phyloP scores from a whole-genome alignment of 2,888 invertebrate genomes.

The Operophtera brumata region DNA sequence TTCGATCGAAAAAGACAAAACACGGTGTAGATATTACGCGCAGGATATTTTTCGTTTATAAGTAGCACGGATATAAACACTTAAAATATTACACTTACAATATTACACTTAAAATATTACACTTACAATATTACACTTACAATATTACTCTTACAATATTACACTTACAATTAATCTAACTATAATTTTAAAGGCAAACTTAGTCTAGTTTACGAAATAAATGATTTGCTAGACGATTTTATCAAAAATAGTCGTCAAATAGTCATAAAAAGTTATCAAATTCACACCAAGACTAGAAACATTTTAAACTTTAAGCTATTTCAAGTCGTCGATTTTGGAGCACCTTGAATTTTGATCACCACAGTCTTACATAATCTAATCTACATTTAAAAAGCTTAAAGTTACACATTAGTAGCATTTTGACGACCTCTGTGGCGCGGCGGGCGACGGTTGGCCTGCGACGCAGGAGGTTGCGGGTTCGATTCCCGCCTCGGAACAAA shows the following conservation, averaged over 20 bases:
- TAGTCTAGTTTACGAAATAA: not conserved
- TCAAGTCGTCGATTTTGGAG: not conserved
- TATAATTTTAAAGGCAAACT: not conserved
- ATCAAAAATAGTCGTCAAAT: not conserved
- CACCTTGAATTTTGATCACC: slow-evolving; percentile 18
- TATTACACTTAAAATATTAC: too few species aligned
- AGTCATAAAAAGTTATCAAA: not conserved
- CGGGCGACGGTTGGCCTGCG: too few species aligned
- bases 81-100: too few species aligned
- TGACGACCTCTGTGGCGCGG: too few species aligned
- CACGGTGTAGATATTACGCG: too few species aligned
- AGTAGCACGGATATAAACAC: too few species aligned
- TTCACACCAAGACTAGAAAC: slow-evolving; percentile 12
- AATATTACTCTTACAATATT: not conserved
- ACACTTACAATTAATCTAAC: not conserved
- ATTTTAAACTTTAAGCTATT: slow-evolving; percentile 2
- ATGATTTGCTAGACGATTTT: not conserved
- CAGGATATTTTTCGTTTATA: too few species aligned
- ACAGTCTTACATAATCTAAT: slow-evolving; percentile 20
- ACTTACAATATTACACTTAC: too few species aligned
- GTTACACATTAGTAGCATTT: not conserved
- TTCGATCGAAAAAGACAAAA: too few species aligned
- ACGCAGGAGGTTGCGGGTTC: too few species aligned
- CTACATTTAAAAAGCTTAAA: not conserved
- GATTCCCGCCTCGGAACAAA: too few species aligned